Conservation (phyloP, 2,797 vertebrate genomes). For the Apodemus agrarius region DNA sequence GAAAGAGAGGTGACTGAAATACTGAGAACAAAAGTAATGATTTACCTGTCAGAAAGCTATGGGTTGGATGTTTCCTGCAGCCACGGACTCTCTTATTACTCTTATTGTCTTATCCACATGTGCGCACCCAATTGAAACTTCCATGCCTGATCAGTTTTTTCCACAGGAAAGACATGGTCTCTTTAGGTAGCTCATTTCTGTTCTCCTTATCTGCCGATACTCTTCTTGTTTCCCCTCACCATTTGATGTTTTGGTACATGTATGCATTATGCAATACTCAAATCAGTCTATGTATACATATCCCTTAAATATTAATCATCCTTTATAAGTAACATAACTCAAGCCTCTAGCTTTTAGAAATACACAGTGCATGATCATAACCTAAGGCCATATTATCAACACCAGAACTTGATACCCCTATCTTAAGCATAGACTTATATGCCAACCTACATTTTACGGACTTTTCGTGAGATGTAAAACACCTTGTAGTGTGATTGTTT, state of each 20-base stretch:
- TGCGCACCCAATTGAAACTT: not conserved
- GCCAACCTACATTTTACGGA: not conserved
- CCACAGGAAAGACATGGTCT: not conserved
- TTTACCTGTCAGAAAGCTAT: not conserved
- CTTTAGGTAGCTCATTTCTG: not conserved
- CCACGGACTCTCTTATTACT: too few species aligned
- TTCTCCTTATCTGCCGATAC: not conserved
- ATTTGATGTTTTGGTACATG: not conserved
- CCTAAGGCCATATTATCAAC: not conserved
- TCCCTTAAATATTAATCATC: not conserved
- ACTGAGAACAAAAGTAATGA: not conserved
- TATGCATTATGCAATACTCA: not conserved
- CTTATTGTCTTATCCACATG: not conserved
- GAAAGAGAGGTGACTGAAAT: not conserved
- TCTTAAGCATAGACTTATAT: not conserved
- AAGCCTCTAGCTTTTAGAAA: not conserved
- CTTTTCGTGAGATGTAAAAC: not conserved
- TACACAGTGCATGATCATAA: not conserved
- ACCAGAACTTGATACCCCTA: not conserved
- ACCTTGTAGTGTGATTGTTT: not conserved
- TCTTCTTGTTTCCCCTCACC: not conserved
- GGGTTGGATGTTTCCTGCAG: not conserved
- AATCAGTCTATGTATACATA: not conserved
- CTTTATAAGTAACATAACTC: not conserved
- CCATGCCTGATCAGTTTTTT: not conserved